Evolutionary conservation across 2,888 invertebrate genomes (phyloP), one percentile per base, ranked within the genome.

Genomic region (Anthoptus insignis): DNA sequence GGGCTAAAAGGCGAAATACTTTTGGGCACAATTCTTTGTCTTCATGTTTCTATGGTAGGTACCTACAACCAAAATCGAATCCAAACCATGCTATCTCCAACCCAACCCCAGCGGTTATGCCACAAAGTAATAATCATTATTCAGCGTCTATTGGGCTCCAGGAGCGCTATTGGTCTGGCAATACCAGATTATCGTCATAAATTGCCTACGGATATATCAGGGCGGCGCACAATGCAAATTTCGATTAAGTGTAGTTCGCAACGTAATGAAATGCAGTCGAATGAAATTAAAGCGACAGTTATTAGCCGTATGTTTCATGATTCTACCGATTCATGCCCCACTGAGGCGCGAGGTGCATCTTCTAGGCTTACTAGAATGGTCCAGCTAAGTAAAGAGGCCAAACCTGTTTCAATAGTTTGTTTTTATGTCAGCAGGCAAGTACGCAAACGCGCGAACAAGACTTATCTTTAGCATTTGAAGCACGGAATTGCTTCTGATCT

Each of bases 241-340:
- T 80, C 84, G 81, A 86, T 87, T 84, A 83, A 84, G 80, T 81
- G 74, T 79, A 80, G 82, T 79, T 78, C 77, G 59, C 70, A 59
- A 70, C 68, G 77, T 83, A 84, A 87, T 86, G 81, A 87, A 86
- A 87, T 79, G 71, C 70, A 67, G 71, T 73, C 72, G 76, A 83
- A 80, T 83, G 79, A 84, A 85, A 84, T 86, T 78, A 77, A 82
- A 80, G 75, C 70, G 70, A 67, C 68, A 67, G 52, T 70, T 64
- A 65, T 59, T 49, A 47, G 29, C 47, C 37, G 16, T n/a, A 29
- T 21, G 19, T 47, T n/a, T n/a, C n/a, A n/a, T n/a, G n/a, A n/a
- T n/a, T n/a, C n/a, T n/a, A n/a, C n/a, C n/a, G n/a, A n/a, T n/a
- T n/a, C n/a, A n/a, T n/a, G n/a, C n/a, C n/a, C n/a, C n/a, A n/a